phyloP scores from a whole-genome alignment of 2,888 invertebrate genomes.

The Megalurothrips usitatus region DNA sequence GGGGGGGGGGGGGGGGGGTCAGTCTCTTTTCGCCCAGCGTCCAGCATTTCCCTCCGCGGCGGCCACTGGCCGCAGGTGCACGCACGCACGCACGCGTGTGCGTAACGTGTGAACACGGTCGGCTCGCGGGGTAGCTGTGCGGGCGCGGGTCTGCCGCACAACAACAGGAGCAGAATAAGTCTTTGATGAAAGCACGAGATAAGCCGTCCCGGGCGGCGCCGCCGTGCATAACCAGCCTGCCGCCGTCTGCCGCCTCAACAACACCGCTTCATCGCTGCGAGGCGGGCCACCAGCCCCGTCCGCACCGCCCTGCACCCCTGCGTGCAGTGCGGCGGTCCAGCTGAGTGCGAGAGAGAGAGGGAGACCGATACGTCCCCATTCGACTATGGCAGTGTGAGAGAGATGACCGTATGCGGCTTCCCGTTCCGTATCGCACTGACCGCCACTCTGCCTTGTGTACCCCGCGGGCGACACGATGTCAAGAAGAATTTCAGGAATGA shows the following conservation, averaged over 20 bases:
- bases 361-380: neutral
- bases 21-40: too few species aligned
- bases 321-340: too few species aligned
- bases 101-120: neutral
- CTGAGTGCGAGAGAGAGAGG: neutral
- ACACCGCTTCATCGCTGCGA: neutral
- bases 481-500: too few species aligned
- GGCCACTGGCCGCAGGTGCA: neutral
- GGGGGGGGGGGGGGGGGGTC: too few species aligned
- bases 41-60: too few species aligned
- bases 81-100: neutral
- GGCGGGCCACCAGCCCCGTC: too few species aligned
- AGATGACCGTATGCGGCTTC: too few species aligned
- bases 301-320: neutral
- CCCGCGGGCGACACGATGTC: too few species aligned
- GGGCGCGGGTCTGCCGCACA: neutral
- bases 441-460: neutral
- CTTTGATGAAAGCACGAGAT: conserved; percentile 5
- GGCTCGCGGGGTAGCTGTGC: neutral
- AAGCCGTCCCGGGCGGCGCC: neutral
- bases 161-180: neutral
- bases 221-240: neutral
- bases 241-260: neutral
- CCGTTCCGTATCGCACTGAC: too few species aligned
- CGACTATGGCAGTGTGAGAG: too few species aligned